Evolutionary conservation across 64 coral and sea anemone genomes (phyloP), one percentile per base, ranked within the genome.

Genomic region (Anthopleura sola): DNA sequence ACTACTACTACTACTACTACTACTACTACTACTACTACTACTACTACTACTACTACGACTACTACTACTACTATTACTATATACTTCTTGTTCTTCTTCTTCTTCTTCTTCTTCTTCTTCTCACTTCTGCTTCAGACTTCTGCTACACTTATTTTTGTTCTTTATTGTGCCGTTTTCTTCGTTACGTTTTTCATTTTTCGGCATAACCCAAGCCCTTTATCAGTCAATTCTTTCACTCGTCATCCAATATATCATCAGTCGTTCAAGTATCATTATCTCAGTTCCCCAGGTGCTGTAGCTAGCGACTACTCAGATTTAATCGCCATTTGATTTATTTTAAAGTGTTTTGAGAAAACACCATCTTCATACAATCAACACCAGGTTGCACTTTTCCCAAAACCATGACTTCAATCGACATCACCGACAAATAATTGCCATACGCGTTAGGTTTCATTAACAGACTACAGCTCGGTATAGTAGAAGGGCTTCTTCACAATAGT

Each of bases 281-380:
- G 5, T 17, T 17, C n/a, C 5, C n/a, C 58, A 62, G 58, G 58
- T 62, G 58, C 58, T 62, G 24, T 62, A 8, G 23, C 58, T 62
- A 62, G 58, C 58, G 58, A 62, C 58, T 56, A 62, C 58, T 62
- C n/a, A 62, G 58, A 62, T 26, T 62, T 62, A 62, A 62, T 62
- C 24, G 23, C 58, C 58, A 2, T 62, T 62, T 62, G 7, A 62
- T 62, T 62, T 62, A 4, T 10, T n/a, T 62, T 26, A 26, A 62
- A 62, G 58, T 62, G 58, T 62, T 62, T 62, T 62, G 58, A 62
- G 58, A 62, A 62, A 62, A 62, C 58, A 3, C 58, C 58, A 62
- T 62, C 24, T 62, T 62, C n/a, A 26, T 62, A n/a, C 58, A 62
- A 9, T 20, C 24, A 62, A 26, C 7, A 62, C 7, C 58, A 62